These are phyloP conservation scores for Rugalucina vietnamica DNA, from an alignment of 2,888 invertebrate species.

Conservation along the genomic window DNA sequence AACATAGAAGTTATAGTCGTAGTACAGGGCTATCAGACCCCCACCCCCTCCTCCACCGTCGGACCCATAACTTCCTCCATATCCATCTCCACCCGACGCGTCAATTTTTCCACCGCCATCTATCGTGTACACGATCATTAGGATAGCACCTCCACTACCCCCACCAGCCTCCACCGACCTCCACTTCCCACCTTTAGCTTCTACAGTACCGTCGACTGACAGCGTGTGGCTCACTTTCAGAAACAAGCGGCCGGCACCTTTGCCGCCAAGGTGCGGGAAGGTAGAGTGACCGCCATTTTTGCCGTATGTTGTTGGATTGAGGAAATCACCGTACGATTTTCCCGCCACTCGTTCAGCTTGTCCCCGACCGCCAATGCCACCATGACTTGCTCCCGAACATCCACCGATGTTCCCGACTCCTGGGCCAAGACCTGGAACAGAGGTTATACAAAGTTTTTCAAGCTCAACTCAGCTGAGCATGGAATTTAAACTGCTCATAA, in stretches of 20 bases:
- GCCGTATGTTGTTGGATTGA: conserved; percentile 68
- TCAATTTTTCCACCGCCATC: conserved; percentile 72
- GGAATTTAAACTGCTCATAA: too few relatives aligned
- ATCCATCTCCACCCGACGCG: conserved; percentile 70
- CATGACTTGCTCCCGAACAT: conserved; percentile 75
- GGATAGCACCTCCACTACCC: conserved; percentile 75
- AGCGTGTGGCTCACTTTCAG: conserved; percentile 67
- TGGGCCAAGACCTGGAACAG: conserved; percentile 47
- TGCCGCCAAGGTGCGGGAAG: conserved; percentile 71
- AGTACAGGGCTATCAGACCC: conserved; percentile 72
- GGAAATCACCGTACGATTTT: conserved; percentile 68
- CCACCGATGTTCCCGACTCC: conserved; percentile 60
- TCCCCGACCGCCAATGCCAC: conserved; percentile 75
- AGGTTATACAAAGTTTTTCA: too few relatives aligned
- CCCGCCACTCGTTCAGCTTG: conserved; percentile 60
- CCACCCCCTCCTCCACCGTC: conserved; percentile 75
- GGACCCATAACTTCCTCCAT: conserved; percentile 47
- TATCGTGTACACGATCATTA: conserved; percentile 67
- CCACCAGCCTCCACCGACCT: conserved; percentile 71
- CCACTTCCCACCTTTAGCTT: conserved; percentile 68
- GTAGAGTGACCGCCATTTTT: conserved; percentile 73
- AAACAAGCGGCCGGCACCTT: conserved; percentile 69
- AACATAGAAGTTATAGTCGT: conserved; percentile 71
- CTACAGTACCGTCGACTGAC: conserved; percentile 41
- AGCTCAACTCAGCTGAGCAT: too few relatives aligned